A percentile compares a stretch with the other conserved stretches of the same genome.
Conservation (phyloP, 2,797 vertebrate genomes). For the Smutsia gigantea region DNA sequence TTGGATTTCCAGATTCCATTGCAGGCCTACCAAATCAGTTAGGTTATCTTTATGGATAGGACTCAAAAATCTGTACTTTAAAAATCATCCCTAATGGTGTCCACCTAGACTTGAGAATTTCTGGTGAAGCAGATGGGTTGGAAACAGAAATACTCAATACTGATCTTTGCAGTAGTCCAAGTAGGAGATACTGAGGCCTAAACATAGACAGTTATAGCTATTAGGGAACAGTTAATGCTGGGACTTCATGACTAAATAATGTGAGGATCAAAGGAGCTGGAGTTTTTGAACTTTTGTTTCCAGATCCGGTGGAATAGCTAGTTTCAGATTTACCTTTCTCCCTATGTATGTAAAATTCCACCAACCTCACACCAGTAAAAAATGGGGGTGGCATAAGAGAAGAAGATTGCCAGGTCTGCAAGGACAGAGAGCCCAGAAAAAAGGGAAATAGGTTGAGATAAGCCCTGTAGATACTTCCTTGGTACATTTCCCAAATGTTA, state of each 20-base stretch:
- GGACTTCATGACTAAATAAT: slow-evolving; percentile 29
- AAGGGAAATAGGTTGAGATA: background rate
- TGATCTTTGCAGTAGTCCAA: background rate
- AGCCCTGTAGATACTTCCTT: background rate
- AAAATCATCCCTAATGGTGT: slow-evolving; percentile 27
- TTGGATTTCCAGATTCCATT: slow-evolving; percentile 34
- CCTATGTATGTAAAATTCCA: background rate
- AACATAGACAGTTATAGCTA: background rate
- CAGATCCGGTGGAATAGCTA: background rate
- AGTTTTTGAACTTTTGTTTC: slow-evolving; percentile 40
- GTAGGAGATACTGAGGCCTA: background rate
- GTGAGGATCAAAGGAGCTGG: background rate
- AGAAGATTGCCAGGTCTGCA: background rate
- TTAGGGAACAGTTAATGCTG: slow-evolving; percentile 34
- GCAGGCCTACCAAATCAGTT: background rate
- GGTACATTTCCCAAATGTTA: background rate
- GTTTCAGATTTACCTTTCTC: background rate
- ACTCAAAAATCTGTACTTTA: slow-evolving; percentile 14
- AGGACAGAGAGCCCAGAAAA: background rate
- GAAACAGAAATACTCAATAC: slow-evolving; percentile 46
- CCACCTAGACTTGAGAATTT: background rate
- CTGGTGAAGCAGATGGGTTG: background rate
- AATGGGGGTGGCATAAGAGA: background rate
- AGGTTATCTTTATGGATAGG: background rate
- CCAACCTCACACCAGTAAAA: background rate